These are phyloP conservation scores for Mus minutoides DNA, from an alignment of 2,797 vertebrate genomes.

Conservation along the genomic window DNA sequence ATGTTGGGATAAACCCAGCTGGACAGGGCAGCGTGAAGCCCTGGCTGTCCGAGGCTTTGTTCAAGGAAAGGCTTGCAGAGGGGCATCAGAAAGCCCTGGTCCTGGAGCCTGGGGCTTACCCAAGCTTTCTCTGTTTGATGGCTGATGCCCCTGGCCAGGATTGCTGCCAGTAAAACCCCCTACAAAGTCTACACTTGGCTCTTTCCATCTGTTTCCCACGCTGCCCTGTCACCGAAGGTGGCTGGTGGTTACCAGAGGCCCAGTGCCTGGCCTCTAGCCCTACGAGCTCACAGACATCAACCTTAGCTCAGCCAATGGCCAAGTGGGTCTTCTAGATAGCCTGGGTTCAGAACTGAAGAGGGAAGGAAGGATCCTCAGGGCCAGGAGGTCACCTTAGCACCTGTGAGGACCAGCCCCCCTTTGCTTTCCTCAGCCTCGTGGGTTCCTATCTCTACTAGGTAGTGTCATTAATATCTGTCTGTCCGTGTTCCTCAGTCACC, in stretches of 20 bases:
- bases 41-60: not conserved
- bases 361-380: accelerated
- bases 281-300: not conserved
- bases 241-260: not conserved
- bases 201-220: not conserved
- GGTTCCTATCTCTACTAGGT: not conserved
- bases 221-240: not conserved
- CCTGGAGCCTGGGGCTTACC: accelerated
- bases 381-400: not conserved
- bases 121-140: not conserved
- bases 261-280: not conserved
- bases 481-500: accelerated
- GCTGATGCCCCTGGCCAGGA: not conserved
- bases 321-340: not conserved
- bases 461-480: accelerated
- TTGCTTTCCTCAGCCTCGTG: accelerated
- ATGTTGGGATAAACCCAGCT: not conserved
- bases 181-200: too few species aligned
- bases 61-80: not conserved
- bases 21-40: not conserved
- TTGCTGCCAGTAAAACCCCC: not conserved
- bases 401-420: accelerated
- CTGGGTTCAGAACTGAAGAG: not conserved
- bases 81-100: not conserved
- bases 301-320: not conserved